These are phyloP conservation scores for Dioctria rufipes DNA, from an alignment of 2,888 invertebrate species.

Conservation along the genomic window DNA sequence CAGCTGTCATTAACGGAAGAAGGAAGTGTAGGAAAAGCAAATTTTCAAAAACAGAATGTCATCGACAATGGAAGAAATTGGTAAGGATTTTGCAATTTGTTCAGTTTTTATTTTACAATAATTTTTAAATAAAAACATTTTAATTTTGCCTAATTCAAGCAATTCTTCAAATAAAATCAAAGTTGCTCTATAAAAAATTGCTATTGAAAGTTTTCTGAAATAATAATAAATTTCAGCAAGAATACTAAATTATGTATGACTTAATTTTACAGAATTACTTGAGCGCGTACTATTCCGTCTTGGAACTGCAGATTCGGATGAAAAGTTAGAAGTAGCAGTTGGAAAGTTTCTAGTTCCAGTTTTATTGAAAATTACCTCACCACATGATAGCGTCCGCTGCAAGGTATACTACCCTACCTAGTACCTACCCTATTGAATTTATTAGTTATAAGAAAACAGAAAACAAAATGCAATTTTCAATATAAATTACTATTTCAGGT, in stretches of 20 bases:
- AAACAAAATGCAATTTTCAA: neutral
- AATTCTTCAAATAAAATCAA: too few relatives aligned
- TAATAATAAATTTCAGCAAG: neutral
- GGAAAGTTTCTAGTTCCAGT: constrained; percentile 88
- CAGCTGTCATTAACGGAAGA: constrained; percentile 23
- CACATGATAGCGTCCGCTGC: constrained; percentile 84
- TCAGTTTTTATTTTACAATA: neutral
- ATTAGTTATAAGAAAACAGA: neutral
- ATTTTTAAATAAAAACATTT: neutral
- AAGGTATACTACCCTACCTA: constrained; percentile 71
- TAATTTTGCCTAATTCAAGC: too few relatives aligned
- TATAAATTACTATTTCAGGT: constrained; percentile 74
- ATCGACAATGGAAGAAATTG: constrained; percentile 69
- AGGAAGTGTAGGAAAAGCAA: constrained; percentile 21
- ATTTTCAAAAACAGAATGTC: constrained; percentile 66
- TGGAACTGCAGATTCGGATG: constrained; percentile 91
- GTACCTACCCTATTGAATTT: too few relatives aligned
- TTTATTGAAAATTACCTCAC: constrained; percentile 89
- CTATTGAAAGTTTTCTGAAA: neutral
- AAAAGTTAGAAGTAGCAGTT: constrained; percentile 86
- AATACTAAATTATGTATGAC: too few relatives aligned
- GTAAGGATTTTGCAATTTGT: constrained; percentile 61
- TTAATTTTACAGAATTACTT: constrained; percentile 78
- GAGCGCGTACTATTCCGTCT: constrained; percentile 91
- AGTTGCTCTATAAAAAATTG: neutral